Conservation (phyloP, 2,113 vertebrate species). For the Neotoma lepida region DNA sequence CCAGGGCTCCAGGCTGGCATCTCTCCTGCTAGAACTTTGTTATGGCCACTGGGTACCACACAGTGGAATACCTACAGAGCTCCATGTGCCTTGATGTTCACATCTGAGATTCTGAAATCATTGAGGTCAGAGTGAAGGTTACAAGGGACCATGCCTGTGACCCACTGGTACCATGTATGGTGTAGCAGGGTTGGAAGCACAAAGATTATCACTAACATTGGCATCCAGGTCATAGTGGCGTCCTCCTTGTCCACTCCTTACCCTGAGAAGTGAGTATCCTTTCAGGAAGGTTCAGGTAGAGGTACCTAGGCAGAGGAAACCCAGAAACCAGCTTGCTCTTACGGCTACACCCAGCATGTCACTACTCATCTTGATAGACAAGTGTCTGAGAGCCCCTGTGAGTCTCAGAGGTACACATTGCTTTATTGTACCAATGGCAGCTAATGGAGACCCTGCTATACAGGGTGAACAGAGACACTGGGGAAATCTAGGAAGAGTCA, state of each 20-base stretch:
- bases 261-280: accelerated
- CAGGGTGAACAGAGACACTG: not conserved
- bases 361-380: not conserved
- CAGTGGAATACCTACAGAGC: accelerated
- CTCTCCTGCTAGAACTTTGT: too few species aligned
- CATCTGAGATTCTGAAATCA: not conserved
- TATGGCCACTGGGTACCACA: not conserved
- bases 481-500: not conserved
- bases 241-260: too few species aligned
- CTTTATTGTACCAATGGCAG: too few species aligned
- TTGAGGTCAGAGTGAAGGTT: too few species aligned
- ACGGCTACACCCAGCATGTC: too few species aligned
- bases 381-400: not conserved
- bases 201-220: not conserved
- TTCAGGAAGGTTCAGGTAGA: not conserved
- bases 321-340: accelerated
- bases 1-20: not conserved
- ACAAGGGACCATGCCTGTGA: too few species aligned
- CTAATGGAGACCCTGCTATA: too few species aligned
- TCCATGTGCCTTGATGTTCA: not conserved
- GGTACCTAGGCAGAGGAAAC: not conserved
- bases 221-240: not conserved
- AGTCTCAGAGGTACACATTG: accelerated
- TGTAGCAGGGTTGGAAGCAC: accelerated
- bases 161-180: accelerated